Evolutionary conservation across 2,888 invertebrate species (phyloP).

Genomic region (Andrena bicolor): DNA sequence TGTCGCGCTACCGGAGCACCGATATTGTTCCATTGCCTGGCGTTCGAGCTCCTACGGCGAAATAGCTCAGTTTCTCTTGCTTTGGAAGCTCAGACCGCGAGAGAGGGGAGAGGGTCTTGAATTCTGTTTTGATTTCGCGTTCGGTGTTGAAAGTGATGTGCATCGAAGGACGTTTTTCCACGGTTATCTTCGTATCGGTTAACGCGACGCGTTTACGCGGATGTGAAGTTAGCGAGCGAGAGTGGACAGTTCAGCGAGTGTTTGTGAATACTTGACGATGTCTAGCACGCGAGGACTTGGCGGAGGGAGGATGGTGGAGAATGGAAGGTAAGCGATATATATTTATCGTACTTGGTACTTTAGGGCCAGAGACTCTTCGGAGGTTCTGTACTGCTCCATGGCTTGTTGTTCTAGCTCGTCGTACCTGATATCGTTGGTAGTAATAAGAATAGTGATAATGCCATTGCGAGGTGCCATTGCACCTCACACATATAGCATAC

Average conservation of each 20-base stretch:
- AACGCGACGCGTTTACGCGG: not conserved
- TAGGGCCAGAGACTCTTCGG: constrained; percentile 81
- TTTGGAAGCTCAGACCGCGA: too few species aligned
- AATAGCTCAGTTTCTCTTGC: not conserved
- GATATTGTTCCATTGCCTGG: constrained; percentile 82
- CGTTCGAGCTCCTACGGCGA: constrained; percentile 80
- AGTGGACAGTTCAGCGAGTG: too few species aligned
- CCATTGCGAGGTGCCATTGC: too few species aligned
- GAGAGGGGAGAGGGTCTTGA: too few species aligned
- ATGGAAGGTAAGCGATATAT: constrained; percentile 11
- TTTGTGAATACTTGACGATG: too few species aligned
- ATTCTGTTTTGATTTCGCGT: not conserved
- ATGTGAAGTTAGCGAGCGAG: not conserved
- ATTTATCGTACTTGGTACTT: constrained; percentile 77
- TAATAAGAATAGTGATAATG: not conserved
- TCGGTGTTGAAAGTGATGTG: not conserved
- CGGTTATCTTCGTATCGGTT: not conserved
- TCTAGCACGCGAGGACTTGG: too few species aligned
- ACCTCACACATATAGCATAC: too few species aligned
- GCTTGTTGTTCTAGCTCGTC: constrained; percentile 89
- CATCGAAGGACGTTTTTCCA: not conserved
- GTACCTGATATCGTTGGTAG: constrained; percentile 62
- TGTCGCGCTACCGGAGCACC: constrained; percentile 62
- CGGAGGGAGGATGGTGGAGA: not conserved
- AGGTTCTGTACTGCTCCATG: constrained; percentile 88